Evolutionary conservation across 2,797 vertebrate genomes (phyloP).

Genomic region (Neomorphus geoffroyi): DNA sequence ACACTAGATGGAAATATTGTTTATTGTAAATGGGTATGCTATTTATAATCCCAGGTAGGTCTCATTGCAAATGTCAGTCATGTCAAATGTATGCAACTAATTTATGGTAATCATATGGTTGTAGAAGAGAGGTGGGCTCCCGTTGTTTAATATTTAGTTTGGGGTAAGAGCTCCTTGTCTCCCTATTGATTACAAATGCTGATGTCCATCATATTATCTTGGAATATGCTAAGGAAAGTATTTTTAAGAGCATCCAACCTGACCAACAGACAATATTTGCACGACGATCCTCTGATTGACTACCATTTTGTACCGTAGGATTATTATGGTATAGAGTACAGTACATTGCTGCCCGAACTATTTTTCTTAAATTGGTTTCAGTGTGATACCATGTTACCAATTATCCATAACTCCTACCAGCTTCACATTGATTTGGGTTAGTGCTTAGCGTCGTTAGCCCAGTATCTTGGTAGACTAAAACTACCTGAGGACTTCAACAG

Average conservation of each 20-base stretch:
- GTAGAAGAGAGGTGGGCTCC: neutral
- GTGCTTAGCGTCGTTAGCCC: neutral
- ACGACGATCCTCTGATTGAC: neutral
- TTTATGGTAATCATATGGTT: neutral
- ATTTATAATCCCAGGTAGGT: neutral
- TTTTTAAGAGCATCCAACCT: neutral
- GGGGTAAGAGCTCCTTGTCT: neutral
- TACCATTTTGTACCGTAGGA: neutral
- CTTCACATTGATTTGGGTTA: neutral
- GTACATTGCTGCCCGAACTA: neutral
- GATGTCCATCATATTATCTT: neutral
- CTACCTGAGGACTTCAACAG: neutral
- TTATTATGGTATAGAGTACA: neutral
- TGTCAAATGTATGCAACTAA: neutral
- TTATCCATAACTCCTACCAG: neutral
- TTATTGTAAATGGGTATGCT: too few species aligned
- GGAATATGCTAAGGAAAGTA: accelerated
- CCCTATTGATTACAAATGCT: neutral
- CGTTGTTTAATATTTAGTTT: neutral
- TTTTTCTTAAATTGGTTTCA: neutral
- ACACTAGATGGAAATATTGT: neutral
- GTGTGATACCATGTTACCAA: neutral
- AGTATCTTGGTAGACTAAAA: neutral
- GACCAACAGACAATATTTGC: neutral
- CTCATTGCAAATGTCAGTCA: neutral